Evolutionary conservation across 92 coral and sea anemone species (phyloP), one percentile per base, ranked within the genome.

Genomic region (Pocillopora meandrina): DNA sequence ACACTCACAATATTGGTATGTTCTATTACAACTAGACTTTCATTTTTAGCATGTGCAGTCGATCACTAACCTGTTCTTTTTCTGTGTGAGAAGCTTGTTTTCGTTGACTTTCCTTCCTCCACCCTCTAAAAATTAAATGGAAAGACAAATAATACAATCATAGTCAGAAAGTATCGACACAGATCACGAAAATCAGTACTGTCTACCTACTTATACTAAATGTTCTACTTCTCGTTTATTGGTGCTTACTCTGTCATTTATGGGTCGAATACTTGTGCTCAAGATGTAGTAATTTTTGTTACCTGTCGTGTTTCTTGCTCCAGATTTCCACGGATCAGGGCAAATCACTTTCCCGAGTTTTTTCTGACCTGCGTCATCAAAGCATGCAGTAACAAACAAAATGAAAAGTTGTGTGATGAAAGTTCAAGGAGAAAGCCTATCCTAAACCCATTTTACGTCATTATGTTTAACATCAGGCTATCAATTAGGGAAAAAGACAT

Each of bases 251-350:
- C 52, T 42, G 52, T 42, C 4, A 42, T 42, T 42, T 7, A 2
- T 42, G 52, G 8, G 8, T 42, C 52, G 7, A 42, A 42, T 7
- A 42, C 52, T 42, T 42, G 52, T 42, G 0, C 52, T 42, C 52
- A 42, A 12, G 35, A 10, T 33, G 5, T 26, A 31, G 26, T 14
- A 9, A 1, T 15, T 10, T 9, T 74, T 10, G n/a, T 35, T 79
- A 94, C 98, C 98, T 80, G 98, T 96, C 34, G 93, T 90, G 92
- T 96, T 96, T 61, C 95, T 89, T 42, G 98, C 98, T 65, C 98
- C 98, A 78, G 98, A 82, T 62, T 96, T 96, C 98, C 98, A 96
- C 36, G 98, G 98, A 86, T 96, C 98, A n/a, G 98, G 98, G 20
- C 93, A 88, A 60, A 96, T 96, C 1, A 96, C 98, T 64, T 96